Percentiles rank a stretch among this genome's conserved stretches.
Evolutionary conservation across 2,797 vertebrate genomes (phyloP).

Genomic region (Acanthiza pusilla): DNA sequence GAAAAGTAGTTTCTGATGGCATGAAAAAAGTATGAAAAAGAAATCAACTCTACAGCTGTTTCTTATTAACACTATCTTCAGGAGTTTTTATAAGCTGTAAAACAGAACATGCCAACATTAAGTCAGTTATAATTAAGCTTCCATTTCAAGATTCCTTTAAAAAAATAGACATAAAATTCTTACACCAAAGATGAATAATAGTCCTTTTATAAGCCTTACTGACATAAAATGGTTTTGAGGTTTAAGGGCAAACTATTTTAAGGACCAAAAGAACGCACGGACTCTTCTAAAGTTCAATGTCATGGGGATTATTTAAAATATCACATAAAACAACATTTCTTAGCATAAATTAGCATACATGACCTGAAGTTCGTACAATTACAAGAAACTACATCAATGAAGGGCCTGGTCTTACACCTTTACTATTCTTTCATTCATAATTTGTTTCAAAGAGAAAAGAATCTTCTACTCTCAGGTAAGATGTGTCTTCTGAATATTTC

Average conservation of each 20-base stretch:
- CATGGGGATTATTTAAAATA: background rate
- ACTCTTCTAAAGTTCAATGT: background rate
- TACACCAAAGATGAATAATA: background rate
- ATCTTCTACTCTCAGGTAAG: background rate
- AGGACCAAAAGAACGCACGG: background rate
- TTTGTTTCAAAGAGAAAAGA: background rate
- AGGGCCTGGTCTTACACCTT: background rate
- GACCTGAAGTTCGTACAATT: background rate
- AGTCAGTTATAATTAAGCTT: slow-evolving; percentile 19
- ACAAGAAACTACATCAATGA: background rate
- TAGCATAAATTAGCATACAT: background rate
- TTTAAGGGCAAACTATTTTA: background rate
- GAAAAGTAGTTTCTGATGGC: background rate
- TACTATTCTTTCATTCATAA: background rate
- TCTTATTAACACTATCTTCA: slow-evolving; percentile 12
- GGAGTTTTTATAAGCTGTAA: slow-evolving; percentile 22
- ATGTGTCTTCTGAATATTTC: background rate
- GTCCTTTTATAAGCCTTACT: background rate
- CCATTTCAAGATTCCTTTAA: background rate
- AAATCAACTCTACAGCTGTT: background rate
- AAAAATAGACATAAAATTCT: background rate
- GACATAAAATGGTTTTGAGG: background rate
- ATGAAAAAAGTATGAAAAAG: background rate
- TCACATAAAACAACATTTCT: background rate
- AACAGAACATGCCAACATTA: background rate